Conservation (phyloP, 1,140 invertebrate species). For the Camponotus vicinus region DNA sequence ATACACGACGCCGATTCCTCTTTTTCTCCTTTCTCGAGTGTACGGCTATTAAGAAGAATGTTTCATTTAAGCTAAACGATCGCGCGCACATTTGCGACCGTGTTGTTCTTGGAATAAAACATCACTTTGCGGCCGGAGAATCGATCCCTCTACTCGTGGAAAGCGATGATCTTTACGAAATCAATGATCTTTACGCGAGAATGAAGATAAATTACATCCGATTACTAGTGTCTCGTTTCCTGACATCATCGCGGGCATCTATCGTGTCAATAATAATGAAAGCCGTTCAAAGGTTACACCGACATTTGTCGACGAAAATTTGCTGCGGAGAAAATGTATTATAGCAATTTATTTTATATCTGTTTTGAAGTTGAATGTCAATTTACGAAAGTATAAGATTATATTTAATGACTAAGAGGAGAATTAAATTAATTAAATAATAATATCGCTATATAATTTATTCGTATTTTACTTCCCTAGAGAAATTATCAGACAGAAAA, state of each 20-base stretch:
- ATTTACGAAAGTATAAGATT: not conserved
- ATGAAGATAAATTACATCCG: not conserved
- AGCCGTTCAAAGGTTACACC: not conserved
- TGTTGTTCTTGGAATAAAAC: not conserved
- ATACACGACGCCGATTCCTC: constrained; percentile 10
- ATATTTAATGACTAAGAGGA: not conserved
- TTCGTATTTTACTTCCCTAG: not conserved
- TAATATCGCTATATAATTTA: not conserved
- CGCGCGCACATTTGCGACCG: constrained; percentile 7
- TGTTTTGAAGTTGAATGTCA: not conserved
- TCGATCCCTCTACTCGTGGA: not conserved
- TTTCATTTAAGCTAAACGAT: constrained; percentile 57
- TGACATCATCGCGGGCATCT: not conserved
- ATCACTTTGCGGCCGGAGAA: not conserved
- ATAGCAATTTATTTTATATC: constrained; percentile 3
- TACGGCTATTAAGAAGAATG: constrained; percentile 34
- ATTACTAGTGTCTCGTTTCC: not conserved
- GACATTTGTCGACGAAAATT: not conserved
- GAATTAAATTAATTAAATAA: constrained; percentile 17
- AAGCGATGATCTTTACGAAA: not conserved
- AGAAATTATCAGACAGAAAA: not conserved
- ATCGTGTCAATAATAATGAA: constrained; percentile 8
- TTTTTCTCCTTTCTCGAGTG: constrained; percentile 24
- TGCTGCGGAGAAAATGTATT: not conserved
- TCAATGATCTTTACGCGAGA: not conserved